These are phyloP conservation scores for Choloepus didactylus DNA, from an alignment of 2,797 vertebrate species.

Conservation along the genomic window DNA sequence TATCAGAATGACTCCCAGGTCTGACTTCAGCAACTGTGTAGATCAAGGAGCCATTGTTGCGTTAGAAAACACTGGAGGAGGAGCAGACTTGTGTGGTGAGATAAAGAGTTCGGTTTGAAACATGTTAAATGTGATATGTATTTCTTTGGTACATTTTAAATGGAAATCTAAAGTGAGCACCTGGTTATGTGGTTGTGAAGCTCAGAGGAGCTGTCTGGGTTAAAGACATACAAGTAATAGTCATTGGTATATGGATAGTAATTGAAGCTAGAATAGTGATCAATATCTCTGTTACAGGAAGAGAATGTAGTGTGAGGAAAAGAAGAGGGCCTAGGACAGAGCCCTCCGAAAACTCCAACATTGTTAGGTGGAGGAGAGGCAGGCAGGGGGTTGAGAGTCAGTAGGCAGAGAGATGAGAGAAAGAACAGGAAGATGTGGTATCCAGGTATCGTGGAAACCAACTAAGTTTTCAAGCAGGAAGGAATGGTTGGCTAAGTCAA, in stretches of 20 bases:
- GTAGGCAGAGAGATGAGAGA: background rate
- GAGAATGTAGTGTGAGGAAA: background rate
- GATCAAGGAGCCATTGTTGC: background rate
- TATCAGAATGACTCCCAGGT: constrained; percentile 43
- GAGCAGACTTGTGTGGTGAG: constrained; percentile 39
- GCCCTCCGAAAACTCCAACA: background rate
- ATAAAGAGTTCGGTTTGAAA: constrained; percentile 47
- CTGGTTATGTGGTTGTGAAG: background rate
- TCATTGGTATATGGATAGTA: background rate
- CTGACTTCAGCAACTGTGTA: background rate
- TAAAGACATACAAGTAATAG: background rate
- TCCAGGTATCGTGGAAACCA: background rate
- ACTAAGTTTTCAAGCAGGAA: background rate
- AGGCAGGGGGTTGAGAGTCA: background rate
- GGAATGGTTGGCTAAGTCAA: background rate
- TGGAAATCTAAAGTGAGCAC: constrained; percentile 22
- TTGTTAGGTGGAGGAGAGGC: background rate
- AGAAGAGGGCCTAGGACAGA: background rate
- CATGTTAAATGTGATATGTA: constrained; percentile 34
- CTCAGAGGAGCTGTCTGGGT: background rate
- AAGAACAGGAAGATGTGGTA: background rate
- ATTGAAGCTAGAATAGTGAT: background rate
- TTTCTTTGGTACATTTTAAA: constrained; percentile 10
- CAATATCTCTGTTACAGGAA: background rate
- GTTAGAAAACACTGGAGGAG: constrained; percentile 1